phyloP scores from a whole-genome alignment of 2,888 invertebrate species.

The Leptogaster cylindrica region DNA sequence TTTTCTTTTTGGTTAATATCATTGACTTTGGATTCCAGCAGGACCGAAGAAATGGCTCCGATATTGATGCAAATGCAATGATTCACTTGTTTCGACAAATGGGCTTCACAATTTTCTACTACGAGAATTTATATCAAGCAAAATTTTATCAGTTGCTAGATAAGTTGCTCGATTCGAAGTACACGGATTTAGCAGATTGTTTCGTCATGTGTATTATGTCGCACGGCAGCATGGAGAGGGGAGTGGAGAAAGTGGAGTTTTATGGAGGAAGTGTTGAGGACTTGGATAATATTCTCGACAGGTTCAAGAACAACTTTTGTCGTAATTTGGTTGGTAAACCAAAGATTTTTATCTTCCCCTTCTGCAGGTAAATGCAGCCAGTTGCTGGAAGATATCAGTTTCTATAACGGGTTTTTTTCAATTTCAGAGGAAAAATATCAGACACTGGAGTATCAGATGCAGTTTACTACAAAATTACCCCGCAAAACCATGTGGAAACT shows the following conservation, averaged over 20 bases:
- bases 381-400: too few relatives aligned
- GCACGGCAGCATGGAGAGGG: constrained; percentile 66
- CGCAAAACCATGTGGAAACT: constrained; percentile 49
- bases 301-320: constrained; percentile 67
- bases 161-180: constrained; percentile 61
- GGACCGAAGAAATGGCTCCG: constrained; percentile 66
- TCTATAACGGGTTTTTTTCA: too few relatives aligned
- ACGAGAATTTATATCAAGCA: constrained; percentile 54
- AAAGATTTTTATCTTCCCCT: constrained; percentile 77
- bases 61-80: constrained; percentile 67
- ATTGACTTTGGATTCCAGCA: constrained; percentile 62
- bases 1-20: constrained; percentile 69
- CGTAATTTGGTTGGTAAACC: constrained; percentile 67
- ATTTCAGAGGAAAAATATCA: constrained; percentile 56
- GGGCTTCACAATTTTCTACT: constrained; percentile 63
- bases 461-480: too few relatives aligned
- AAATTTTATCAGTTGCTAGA: constrained; percentile 62
- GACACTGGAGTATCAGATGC: constrained; percentile 59
- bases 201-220: constrained; percentile 72
- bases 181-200: constrained; percentile 65
- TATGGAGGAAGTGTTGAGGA: constrained; percentile 65
- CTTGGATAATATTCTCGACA: constrained; percentile 65
- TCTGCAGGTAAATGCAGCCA: constrained; percentile 64
- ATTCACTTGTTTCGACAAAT: constrained; percentile 68
- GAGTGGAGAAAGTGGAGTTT: constrained; percentile 67